Evolutionary conservation across 2,797 vertebrate genomes (phyloP).

Genomic region (Phylloscopus collybita): DNA sequence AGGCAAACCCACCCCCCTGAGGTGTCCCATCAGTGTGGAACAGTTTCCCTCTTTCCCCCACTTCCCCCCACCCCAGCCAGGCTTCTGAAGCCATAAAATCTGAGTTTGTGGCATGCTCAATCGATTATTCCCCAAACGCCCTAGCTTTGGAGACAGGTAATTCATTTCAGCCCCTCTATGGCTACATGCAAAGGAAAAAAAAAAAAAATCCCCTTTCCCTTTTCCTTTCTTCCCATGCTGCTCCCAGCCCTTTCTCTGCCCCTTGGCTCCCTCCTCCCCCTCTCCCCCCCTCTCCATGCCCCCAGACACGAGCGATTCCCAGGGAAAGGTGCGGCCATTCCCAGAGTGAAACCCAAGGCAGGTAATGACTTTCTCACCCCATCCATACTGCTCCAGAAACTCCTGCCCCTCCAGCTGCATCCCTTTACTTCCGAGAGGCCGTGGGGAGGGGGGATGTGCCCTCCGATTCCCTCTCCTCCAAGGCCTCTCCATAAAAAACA

Average conservation of each 20-base stretch:
- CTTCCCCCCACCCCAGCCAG: not conserved
- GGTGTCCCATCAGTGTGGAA: not conserved
- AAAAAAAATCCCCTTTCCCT: not conserved
- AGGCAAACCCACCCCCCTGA: not conserved
- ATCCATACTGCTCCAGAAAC: conserved; percentile 64
- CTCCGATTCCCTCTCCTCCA: conserved; percentile 16
- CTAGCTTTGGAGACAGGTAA: conserved; percentile 73
- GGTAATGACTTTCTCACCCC: conserved; percentile 76
- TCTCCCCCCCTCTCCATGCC: conserved; percentile 1
- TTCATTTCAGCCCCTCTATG: conserved; percentile 73
- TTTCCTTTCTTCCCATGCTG: not conserved
- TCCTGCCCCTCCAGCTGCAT: conserved; percentile 70
- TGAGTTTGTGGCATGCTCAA: conserved; percentile 68
- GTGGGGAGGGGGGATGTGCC: conserved; percentile 45
- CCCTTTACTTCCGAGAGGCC: conserved; percentile 52
- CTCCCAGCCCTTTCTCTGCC: not conserved
- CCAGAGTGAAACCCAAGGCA: conserved; percentile 70
- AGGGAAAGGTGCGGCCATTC: conserved; percentile 54
- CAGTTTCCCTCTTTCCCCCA: not conserved
- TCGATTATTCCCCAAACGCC: conserved; percentile 70
- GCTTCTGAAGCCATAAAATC: conserved; percentile 47
- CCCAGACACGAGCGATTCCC: not conserved
- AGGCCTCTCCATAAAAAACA: conserved; percentile 46
- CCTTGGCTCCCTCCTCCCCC: not conserved
- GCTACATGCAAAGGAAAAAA: not conserved